Evolutionary conservation across 2,113 vertebrate species (phyloP), one percentile per base, ranked within the genome.

Genomic region (Podarcis raffonei): DNA sequence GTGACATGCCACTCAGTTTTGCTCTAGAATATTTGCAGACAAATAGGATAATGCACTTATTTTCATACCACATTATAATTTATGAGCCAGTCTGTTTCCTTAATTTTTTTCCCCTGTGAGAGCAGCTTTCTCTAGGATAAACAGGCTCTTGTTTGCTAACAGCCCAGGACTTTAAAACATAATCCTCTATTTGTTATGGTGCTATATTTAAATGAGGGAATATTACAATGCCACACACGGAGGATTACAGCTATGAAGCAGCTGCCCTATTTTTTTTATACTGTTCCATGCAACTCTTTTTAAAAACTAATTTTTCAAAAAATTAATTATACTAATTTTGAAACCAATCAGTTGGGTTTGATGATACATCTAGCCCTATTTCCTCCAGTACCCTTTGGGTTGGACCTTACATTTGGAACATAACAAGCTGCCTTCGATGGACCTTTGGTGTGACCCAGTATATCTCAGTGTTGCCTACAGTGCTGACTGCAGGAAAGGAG

Each of bases 101-200:
- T 74, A 53, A n/a, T 8, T 30, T 25, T 22, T 7, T 1, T 1
- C 39, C 42, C 42, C 20, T 13, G 20, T 6, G 27, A 81, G 2
- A 53, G 1, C 25, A 90, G 30, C 2, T 13, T 20, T 87, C 65
- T 78, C 85, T 84, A 87, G 32, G 75, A 89, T 83, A 92, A 25
- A 30, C 35, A 6, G 18, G 18, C 12, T 48, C 87, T 53, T 59
- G 23, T 86, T 93, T 89, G 62, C 87, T 81, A 2, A 15, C 90
- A 86, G 39, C 22, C 89, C 16, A 16, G 1, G 0, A 77, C 1
- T 32, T 77, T 74, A 39, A 78, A 83, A 79, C 39, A 89, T 5
- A 81, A 82, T 68, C 4, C 69, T 86, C 86, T 62, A 86, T 37
- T 57, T 89, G 3, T 86, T 62, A 42, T 89, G 72, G 30, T 75